A percentile compares a stretch with the other conserved stretches of the same genome.
These are phyloP conservation scores for Cotesia vestalis DNA, from an alignment of 1,140 invertebrate genomes.

Conservation along the genomic window DNA sequence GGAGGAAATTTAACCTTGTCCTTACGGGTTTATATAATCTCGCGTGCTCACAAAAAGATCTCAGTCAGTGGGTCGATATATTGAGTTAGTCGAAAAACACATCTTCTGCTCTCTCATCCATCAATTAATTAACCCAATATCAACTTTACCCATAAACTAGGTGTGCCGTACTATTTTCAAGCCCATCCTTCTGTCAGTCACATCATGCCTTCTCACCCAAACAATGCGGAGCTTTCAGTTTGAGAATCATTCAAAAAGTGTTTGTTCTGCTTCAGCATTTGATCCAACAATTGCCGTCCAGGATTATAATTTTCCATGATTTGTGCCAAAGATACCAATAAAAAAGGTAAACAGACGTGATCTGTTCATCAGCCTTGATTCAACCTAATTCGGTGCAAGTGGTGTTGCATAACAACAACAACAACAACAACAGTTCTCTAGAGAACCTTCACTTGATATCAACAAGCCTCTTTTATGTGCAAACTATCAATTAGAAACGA, in stretches of 20 bases:
- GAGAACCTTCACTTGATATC: constrained; percentile 17
- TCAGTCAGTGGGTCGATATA: constrained; percentile 47
- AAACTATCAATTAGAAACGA: background rate
- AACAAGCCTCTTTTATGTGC: too few species aligned
- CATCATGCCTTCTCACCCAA: constrained; percentile 5
- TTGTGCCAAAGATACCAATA: too few species aligned
- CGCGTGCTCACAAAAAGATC: constrained; percentile 43
- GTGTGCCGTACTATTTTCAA: constrained; percentile 21
- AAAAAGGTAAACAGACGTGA: constrained; percentile 2
- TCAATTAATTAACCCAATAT: constrained; percentile 26
- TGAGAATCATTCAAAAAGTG: background rate
- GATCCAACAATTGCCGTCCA: background rate
- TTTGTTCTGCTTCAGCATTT: too few species aligned
- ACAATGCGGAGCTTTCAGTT: background rate
- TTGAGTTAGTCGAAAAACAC: constrained; percentile 14
- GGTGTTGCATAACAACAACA: constrained; percentile 19
- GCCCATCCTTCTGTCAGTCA: constrained; percentile 11
- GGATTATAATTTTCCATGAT: too few species aligned
- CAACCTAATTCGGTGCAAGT: constrained; percentile 40
- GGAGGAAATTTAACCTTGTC: constrained; percentile 50
- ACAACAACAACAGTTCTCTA: too few species aligned
- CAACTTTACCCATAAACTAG: background rate
- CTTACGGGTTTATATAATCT: constrained; percentile 55
- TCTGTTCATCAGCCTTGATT: constrained; percentile 30
- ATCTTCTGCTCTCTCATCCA: constrained; percentile 28